Evolutionary conservation across 23 tunicate genomes (phyloP).

Genomic region (Diplosoma virens): DNA sequence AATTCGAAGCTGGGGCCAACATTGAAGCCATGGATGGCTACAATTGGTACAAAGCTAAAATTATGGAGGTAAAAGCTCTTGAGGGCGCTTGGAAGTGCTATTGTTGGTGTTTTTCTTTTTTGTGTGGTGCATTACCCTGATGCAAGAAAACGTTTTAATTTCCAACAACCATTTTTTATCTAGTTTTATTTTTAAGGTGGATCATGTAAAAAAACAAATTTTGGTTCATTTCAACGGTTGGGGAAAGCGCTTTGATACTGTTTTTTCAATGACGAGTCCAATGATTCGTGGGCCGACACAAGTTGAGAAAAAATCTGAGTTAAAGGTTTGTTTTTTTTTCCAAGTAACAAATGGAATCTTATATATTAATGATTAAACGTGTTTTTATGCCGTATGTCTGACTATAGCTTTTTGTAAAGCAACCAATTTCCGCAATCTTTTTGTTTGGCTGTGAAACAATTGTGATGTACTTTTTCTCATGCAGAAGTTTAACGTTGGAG

Average conservation of each 20-base stretch:
- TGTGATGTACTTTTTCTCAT: too few relatives aligned
- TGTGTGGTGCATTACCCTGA: background rate
- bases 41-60: slow-evolving; percentile 83
- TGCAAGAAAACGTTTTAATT: background rate
- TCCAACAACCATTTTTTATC: background rate
- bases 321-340: background rate
- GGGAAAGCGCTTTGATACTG: slow-evolving; percentile 69
- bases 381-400: too few relatives aligned
- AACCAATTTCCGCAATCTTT: too few relatives aligned
- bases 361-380: too few relatives aligned
- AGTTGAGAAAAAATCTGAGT: slow-evolving; percentile 47
- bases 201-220: slow-evolving; percentile 52
- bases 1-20: slow-evolving; percentile 62
- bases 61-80: slow-evolving; percentile 41
- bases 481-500: slow-evolving; percentile 73
- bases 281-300: slow-evolving; percentile 71
- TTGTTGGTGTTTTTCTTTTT: background rate
- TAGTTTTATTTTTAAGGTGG: slow-evolving; percentile 51
- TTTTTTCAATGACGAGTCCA: slow-evolving; percentile 59
- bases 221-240: slow-evolving; percentile 81
- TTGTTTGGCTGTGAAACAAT: too few relatives aligned
- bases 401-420: too few relatives aligned
- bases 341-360: too few relatives aligned
- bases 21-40: slow-evolving; percentile 83
- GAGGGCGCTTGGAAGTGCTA: background rate